These are phyloP conservation scores for Apis cerana DNA, from an alignment of 1,140 invertebrate genomes.

Conservation along the genomic window DNA sequence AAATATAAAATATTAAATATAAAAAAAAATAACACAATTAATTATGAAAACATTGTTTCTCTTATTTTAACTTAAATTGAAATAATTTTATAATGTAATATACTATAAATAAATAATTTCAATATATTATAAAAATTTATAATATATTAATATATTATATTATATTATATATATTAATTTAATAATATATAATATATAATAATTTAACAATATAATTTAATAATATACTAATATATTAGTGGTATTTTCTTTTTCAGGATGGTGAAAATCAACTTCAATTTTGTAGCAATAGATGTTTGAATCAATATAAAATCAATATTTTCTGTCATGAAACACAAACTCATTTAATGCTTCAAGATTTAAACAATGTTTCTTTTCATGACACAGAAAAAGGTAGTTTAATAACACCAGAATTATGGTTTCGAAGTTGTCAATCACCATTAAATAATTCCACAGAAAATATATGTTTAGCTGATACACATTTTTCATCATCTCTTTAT, in stretches of 20 bases:
- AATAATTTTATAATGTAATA: neutral
- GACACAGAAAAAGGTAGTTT: slow-evolving; percentile 79
- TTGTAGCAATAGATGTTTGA: slow-evolving; percentile 94
- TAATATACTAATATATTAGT: too few relatives aligned
- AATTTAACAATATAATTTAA: too few relatives aligned
- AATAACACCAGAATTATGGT: slow-evolving; percentile 94
- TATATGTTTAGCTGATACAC: slow-evolving; percentile 52
- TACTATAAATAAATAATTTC: slow-evolving; percentile 2
- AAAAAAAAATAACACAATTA: neutral
- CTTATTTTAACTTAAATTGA: neutral
- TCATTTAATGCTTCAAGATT: slow-evolving; percentile 89
- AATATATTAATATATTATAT: too few relatives aligned
- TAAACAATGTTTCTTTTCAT: slow-evolving; percentile 78
- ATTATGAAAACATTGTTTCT: neutral
- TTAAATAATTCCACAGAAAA: slow-evolving; percentile 82
- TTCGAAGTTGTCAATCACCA: slow-evolving; percentile 88
- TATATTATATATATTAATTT: too few relatives aligned
- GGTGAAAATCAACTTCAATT: slow-evolving; percentile 90
- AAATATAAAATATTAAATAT: neutral
- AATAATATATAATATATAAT: too few relatives aligned
- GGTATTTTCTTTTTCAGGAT: slow-evolving; percentile 81
- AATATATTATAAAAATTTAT: slow-evolving; percentile 2
- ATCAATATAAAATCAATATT: slow-evolving; percentile 98
- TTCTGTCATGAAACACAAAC: slow-evolving; percentile 95
- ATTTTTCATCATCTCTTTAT: slow-evolving; percentile 64